Conservation (phyloP, 92 coral and sea anemone genomes). For the Actinostola sp. region DNA sequence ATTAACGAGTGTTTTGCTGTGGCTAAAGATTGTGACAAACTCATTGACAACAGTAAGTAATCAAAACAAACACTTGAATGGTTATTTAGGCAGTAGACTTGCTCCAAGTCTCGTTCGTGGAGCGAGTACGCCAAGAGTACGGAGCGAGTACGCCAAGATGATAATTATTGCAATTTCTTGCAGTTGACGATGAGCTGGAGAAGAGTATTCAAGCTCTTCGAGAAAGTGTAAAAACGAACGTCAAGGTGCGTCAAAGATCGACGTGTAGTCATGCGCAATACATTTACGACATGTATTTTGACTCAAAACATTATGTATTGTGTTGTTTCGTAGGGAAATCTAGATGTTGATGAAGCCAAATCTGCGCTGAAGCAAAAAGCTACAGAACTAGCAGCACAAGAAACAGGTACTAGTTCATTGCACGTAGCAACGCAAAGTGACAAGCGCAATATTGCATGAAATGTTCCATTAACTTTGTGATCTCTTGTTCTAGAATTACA, state of each 20-base stretch:
- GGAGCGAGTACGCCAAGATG: no score
- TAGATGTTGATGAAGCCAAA: conserved; percentile 1
- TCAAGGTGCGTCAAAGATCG: background rate
- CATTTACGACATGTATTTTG: background rate
- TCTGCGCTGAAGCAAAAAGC: conserved; percentile 10
- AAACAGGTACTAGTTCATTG: conserved; percentile 1
- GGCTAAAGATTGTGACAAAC: conserved; percentile 66
- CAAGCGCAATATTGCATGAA: no score
- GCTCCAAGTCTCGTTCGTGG: no score
- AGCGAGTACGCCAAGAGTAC: no score
- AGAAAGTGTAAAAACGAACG: background rate
- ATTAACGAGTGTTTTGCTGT: conserved; percentile 59
- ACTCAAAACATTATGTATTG: background rate
- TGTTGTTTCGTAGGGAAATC: conserved; percentile 11
- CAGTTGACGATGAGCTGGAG: conserved; percentile 28
- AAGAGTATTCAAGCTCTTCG: conserved; percentile 10
- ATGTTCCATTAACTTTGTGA: background rate
- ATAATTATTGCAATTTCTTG: background rate
- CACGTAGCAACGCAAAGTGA: no score
- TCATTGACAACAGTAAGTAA: conserved; percentile 68
- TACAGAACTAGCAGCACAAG: conserved; percentile 11
- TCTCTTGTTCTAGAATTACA: conserved; percentile 16
- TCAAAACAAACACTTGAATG: background rate
- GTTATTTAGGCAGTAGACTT: no score
- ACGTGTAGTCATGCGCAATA: background rate